These are phyloP conservation scores for Corvus hawaiiensis DNA, from an alignment of 2,113 vertebrate species.

Conservation along the genomic window DNA sequence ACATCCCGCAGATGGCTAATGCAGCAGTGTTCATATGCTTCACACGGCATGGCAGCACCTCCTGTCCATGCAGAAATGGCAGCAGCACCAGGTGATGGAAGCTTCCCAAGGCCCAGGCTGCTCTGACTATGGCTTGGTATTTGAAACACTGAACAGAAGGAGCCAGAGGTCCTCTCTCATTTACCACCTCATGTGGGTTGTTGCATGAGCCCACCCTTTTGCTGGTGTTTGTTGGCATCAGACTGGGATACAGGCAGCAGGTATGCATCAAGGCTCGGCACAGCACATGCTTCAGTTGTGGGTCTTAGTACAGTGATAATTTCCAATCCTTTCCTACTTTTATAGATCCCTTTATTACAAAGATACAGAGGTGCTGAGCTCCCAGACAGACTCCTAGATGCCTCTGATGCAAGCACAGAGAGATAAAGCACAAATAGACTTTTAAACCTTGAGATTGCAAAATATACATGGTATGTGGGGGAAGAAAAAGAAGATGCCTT, in stretches of 20 bases:
- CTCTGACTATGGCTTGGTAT: neutral
- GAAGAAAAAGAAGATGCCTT: neutral
- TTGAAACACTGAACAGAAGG: neutral
- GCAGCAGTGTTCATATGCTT: neutral
- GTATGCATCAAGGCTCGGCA: rapidly evolving
- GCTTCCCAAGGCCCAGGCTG: neutral
- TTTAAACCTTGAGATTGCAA: neutral
- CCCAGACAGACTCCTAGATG: neutral
- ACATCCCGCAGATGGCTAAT: neutral
- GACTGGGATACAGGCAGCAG: neutral
- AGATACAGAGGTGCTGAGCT: neutral
- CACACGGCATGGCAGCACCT: neutral
- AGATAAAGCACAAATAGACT: neutral
- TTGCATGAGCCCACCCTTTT: neutral
- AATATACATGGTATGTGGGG: neutral
- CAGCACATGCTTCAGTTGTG: rapidly evolving
- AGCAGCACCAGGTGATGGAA: neutral
- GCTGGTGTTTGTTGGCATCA: neutral
- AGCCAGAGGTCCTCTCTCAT: neutral
- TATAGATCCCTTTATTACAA: neutral
- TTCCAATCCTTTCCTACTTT: neutral
- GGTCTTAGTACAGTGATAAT: neutral
- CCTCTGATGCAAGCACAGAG: neutral
- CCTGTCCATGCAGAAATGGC: neutral
- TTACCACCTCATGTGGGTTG: neutral